Percentiles rank a stretch among this genome's conserved stretches.
Evolutionary conservation across 1,140 invertebrate genomes (phyloP).

Genomic region (Megalonaias nervosa): DNA sequence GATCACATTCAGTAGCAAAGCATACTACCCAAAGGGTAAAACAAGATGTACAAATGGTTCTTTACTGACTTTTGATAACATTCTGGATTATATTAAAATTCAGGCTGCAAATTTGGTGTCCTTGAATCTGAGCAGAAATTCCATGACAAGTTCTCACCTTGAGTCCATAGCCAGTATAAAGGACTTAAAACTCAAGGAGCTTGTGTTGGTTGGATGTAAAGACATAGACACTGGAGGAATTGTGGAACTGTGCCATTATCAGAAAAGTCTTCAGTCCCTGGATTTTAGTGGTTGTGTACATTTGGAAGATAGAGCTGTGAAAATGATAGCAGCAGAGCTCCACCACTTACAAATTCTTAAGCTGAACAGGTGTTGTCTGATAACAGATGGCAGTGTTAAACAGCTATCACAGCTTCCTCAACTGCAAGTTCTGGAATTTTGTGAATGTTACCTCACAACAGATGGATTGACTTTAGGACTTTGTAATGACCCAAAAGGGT

Average conservation of each 20-base stretch:
- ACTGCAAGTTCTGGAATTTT: slow-evolving; percentile 78
- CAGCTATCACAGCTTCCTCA: slow-evolving; percentile 74
- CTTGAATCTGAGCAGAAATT: slow-evolving; percentile 78
- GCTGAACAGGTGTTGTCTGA: slow-evolving; percentile 67
- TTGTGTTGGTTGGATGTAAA: slow-evolving; percentile 77
- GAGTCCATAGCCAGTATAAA: slow-evolving; percentile 73
- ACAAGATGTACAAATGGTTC: slow-evolving; percentile 77
- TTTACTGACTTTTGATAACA: slow-evolving; percentile 80
- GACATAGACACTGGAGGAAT: slow-evolving; percentile 79
- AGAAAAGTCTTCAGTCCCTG: slow-evolving; percentile 75
- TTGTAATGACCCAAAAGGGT: slow-evolving; percentile 68
- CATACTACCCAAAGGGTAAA: slow-evolving; percentile 74
- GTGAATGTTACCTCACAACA: slow-evolving; percentile 79
- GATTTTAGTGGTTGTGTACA: slow-evolving; percentile 78
- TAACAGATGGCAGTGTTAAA: slow-evolving; percentile 77
- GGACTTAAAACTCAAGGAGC: slow-evolving; percentile 74
- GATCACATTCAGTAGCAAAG: slow-evolving; percentile 78
- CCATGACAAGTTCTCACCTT: slow-evolving; percentile 78
- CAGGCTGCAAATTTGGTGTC: slow-evolving; percentile 75
- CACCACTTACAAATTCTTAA: slow-evolving; percentile 50
- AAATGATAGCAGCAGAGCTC: slow-evolving; percentile 76
- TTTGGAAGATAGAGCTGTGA: slow-evolving; percentile 77
- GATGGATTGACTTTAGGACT: slow-evolving; percentile 74
- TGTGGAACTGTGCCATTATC: slow-evolving; percentile 73
- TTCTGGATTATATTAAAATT: slow-evolving; percentile 75